Conservation (phyloP, 2,113 vertebrate species). For the Orcinus orca region DNA sequence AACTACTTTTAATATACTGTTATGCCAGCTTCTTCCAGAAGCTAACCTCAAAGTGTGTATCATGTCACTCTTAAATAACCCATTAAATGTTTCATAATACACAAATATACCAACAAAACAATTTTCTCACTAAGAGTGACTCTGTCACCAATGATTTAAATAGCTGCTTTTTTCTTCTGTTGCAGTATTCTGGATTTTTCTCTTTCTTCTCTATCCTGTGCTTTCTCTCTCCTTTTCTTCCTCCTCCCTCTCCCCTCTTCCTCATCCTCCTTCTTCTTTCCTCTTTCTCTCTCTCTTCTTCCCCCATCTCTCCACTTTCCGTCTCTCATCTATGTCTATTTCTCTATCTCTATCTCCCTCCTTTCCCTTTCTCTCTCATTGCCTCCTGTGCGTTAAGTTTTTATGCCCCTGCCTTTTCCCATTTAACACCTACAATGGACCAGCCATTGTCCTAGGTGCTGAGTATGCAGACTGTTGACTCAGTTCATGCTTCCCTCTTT, state of each 20-base stretch:
- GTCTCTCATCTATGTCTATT: background rate
- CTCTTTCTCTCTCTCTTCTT: background rate
- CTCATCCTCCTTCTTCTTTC: rapidly evolving
- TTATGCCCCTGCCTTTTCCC: background rate
- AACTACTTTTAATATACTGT: background rate
- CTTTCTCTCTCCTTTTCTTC: background rate
- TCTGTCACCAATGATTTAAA: background rate
- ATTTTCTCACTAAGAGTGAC: background rate
- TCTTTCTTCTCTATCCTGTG: background rate
- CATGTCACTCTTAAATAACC: background rate
- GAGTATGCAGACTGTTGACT: background rate
- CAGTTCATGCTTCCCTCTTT: background rate
- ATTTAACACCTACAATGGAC: background rate
- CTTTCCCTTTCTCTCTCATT: background rate
- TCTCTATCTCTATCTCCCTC: background rate
- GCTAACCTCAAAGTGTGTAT: background rate
- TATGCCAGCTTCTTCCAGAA: background rate
- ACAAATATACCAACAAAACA: background rate
- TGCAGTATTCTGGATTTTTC: background rate
- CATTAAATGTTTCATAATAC: background rate
- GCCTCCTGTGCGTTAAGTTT: background rate
- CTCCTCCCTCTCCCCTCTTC: rapidly evolving
- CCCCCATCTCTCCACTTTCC: too few species aligned
- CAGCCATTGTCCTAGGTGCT: background rate
- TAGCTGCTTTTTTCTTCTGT: background rate